phyloP scores from a whole-genome alignment of 1,140 invertebrate species.

The Drosophila azteca region DNA sequence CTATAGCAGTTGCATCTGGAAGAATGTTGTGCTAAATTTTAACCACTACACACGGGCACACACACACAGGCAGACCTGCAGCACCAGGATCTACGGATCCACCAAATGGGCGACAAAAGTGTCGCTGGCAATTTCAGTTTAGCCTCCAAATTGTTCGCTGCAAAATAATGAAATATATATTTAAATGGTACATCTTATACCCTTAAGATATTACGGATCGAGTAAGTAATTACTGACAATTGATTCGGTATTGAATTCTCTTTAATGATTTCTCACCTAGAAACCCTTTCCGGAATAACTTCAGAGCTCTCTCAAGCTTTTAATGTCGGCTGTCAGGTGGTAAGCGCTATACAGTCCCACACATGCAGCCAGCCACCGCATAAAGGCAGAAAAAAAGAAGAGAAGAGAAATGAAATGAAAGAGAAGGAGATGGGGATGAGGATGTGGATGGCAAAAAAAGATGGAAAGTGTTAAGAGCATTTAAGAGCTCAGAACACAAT shows the following conservation, averaged over 20 bases:
- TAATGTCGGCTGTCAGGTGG: constrained; percentile 42
- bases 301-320: constrained; percentile 5
- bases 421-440: too few species aligned
- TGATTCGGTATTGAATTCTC: neutral
- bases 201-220: too few species aligned
- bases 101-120: constrained; percentile 53
- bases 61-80: constrained; percentile 44
- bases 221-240: too few species aligned
- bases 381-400: constrained; percentile 13
- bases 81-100: constrained; percentile 15
- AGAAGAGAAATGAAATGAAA: too few species aligned
- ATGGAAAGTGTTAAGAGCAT: constrained; percentile 78
- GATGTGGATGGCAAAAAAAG: constrained; percentile 44
- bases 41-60: constrained; percentile 32
- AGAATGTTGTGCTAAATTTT: constrained; percentile 76
- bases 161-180: too few species aligned
- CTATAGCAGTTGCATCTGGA: constrained; percentile 59
- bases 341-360: constrained; percentile 27
- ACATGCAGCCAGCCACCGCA: constrained; percentile 5
- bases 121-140: constrained; percentile 23
- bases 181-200: too few species aligned
- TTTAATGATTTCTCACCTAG: neutral
- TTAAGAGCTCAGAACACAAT: constrained; percentile 53
- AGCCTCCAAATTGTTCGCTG: too few species aligned
- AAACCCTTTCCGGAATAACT: constrained; percentile 2